A percentile compares a stretch with the other conserved stretches of the same genome.
phyloP scores from a whole-genome alignment of 2,888 invertebrate genomes.

The Xestia ashworthii region DNA sequence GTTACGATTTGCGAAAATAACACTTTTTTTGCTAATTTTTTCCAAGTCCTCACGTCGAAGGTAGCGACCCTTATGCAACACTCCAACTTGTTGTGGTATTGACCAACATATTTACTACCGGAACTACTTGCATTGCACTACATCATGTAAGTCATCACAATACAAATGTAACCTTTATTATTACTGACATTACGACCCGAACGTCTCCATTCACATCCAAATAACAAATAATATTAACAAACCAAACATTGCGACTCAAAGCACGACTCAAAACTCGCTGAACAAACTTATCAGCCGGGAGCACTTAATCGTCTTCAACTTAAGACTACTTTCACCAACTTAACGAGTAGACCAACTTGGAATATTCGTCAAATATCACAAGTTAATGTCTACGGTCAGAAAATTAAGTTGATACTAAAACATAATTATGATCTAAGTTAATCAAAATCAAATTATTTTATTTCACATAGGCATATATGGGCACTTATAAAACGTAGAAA shows the following conservation, averaged over 20 bases:
- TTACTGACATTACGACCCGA: not conserved
- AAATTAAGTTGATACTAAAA: not conserved
- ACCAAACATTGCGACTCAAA: slow-evolving; percentile 38
- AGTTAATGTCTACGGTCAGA: slow-evolving; percentile 38
- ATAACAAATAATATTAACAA: slow-evolving; percentile 23
- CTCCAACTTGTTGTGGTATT: too few relatives aligned
- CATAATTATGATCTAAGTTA: too few relatives aligned
- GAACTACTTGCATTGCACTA: not conserved
- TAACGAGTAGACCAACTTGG: slow-evolving; percentile 43
- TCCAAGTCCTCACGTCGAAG: too few relatives aligned
- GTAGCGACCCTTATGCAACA: too few relatives aligned
- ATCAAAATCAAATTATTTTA: too few relatives aligned
- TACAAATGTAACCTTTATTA: not conserved
- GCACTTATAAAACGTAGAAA: too few relatives aligned
- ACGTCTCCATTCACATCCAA: slow-evolving; percentile 4
- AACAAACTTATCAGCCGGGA: slow-evolving; percentile 61
- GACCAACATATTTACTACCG: not conserved
- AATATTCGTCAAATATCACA: slow-evolving; percentile 55
- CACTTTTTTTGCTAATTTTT: too few relatives aligned
- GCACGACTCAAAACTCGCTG: slow-evolving; percentile 36
- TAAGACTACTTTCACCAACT: slow-evolving; percentile 63
- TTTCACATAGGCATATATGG: too few relatives aligned
- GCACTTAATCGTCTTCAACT: slow-evolving; percentile 64
- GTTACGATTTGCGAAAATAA: too few relatives aligned
- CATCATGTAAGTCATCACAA: not conserved